Evolutionary conservation across 2,888 invertebrate genomes (phyloP).

Genomic region (Pediacus dermestoides): DNA sequence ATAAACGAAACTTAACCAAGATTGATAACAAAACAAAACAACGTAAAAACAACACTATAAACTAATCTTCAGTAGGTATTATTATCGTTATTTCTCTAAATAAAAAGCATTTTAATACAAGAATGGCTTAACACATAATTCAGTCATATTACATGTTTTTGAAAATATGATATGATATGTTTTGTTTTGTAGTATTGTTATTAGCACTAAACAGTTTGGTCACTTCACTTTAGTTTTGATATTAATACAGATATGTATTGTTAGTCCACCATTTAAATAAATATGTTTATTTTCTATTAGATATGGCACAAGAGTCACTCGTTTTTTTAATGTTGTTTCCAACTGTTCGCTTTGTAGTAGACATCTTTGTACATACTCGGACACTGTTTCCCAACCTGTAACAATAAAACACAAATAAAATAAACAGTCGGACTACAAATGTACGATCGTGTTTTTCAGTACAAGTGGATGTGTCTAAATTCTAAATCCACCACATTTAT

Average conservation of each 20-base stretch:
- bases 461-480: too few species aligned
- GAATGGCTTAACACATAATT: constrained; percentile 36
- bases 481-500: too few species aligned
- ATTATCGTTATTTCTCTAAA: constrained; percentile 11
- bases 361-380: constrained; percentile 91
- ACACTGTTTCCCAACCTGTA: constrained; percentile 77
- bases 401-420: constrained; percentile 44
- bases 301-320: constrained; percentile 20
- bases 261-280: constrained; percentile 13
- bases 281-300: constrained; percentile 7
- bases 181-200: constrained; percentile 33
- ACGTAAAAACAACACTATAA: constrained; percentile 1
- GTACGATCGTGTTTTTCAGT: too few species aligned
- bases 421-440: too few species aligned
- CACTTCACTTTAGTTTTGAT: constrained; percentile 30
- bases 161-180: constrained; percentile 47
- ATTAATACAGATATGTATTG: constrained; percentile 16
- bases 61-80: background rate
- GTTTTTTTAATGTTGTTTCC: constrained; percentile 71
- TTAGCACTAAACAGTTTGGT: constrained; percentile 32
- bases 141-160: constrained; percentile 36
- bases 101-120: constrained; percentile 37
- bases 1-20: constrained; percentile 14
- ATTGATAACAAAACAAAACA: constrained; percentile 9
- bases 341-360: constrained; percentile 89